Evolutionary conservation across 2,113 vertebrate species (phyloP).

Genomic region (Cyprinodon variegatus): DNA sequence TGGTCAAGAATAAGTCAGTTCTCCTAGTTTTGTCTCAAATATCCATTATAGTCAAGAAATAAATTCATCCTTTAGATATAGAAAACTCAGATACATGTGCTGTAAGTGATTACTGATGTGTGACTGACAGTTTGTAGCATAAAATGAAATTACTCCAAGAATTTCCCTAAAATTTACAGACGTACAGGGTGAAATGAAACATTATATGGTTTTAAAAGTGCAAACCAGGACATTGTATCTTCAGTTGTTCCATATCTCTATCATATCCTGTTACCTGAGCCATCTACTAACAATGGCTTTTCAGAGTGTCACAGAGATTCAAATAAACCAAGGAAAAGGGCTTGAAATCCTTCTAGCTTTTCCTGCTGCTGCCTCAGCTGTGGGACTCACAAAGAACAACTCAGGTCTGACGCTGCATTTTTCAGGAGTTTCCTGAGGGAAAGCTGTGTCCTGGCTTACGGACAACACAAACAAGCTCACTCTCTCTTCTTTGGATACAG

Average conservation of each 20-base stretch:
- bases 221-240: neutral
- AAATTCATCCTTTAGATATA: neutral
- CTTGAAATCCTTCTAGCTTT: conserved; percentile 42
- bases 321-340: conserved; percentile 59
- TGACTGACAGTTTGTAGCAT: neutral
- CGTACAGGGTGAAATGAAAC: neutral
- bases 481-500: conserved; percentile 25
- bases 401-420: conserved; percentile 63
- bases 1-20: conserved; percentile 44
- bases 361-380: conserved; percentile 55
- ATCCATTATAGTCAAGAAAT: neutral
- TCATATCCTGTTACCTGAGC: conserved; percentile 31
- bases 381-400: conserved; percentile 35
- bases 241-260: conserved; percentile 5
- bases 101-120: too few species aligned
- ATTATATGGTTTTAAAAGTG: neutral
- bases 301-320: conserved; percentile 22
- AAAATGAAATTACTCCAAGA: neutral
- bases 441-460: conserved; percentile 50
- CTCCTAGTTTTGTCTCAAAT: conserved; percentile 23
- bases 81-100: neutral
- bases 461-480: conserved; percentile 61
- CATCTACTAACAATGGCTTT: conserved; percentile 36
- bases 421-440: conserved; percentile 68
- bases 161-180: neutral